phyloP scores from a whole-genome alignment of 2,113 vertebrate species.

The Ellobius talpinus region DNA sequence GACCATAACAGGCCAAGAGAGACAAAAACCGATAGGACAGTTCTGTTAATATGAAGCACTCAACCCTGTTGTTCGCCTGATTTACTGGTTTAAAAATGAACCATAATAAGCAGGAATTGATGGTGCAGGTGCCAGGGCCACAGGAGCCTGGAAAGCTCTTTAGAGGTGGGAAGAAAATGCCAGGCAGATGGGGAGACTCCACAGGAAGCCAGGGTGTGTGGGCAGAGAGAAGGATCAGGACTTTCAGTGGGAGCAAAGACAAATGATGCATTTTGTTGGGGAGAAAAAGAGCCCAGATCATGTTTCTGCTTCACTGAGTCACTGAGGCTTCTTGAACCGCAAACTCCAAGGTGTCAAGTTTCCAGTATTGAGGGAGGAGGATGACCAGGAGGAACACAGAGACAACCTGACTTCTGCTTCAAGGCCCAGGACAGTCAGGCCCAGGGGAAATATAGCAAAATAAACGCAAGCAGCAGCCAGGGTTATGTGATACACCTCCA shows the following conservation, averaged over 20 bases:
- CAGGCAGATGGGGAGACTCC: constrained; percentile 58
- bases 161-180: constrained; percentile 42
- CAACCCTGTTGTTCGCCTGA: not conserved
- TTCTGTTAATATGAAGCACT: not conserved
- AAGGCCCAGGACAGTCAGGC: not conserved
- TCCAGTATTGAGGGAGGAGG: not conserved
- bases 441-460: not conserved
- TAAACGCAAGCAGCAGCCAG: constrained; percentile 24
- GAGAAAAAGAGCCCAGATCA: not conserved
- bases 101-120: not conserved
- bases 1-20: not conserved
- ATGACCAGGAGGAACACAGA: not conserved
- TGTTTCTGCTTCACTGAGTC: not conserved
- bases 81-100: constrained; percentile 31
- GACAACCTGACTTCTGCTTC: not conserved
- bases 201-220: constrained; percentile 34
- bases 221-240: constrained; percentile 51
- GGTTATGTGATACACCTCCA: not conserved
- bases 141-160: constrained; percentile 48
- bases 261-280: not conserved
- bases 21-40: not conserved
- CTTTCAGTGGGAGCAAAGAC: constrained; percentile 33
- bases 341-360: not conserved
- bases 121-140: not conserved
- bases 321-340: constrained; percentile 24